phyloP scores from a whole-genome alignment of 2,888 invertebrate species.

The Calliopum simillimum region DNA sequence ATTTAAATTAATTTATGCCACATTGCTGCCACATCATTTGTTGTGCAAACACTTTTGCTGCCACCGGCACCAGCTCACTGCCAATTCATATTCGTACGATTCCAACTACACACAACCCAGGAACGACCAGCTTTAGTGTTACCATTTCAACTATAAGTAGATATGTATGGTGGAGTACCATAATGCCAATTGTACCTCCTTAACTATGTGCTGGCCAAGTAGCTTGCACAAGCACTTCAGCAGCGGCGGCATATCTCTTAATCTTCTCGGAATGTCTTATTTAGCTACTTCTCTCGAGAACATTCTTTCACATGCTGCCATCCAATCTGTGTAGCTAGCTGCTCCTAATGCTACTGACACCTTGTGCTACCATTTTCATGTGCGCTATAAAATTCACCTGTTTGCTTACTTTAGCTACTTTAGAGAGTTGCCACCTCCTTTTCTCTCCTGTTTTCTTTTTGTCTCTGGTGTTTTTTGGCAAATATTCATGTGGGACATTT shows the following conservation, averaged over 20 bases:
- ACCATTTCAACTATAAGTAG: no score
- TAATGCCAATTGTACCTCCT: background rate
- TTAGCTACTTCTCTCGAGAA: slow-evolving; percentile 6
- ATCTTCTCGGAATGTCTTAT: slow-evolving; percentile 25
- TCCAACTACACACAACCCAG: background rate
- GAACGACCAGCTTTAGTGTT: background rate
- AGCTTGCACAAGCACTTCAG: background rate
- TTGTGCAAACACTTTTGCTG: slow-evolving; percentile 1
- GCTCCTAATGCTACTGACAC: no score
- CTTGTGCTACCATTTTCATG: background rate
- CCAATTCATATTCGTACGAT: background rate
- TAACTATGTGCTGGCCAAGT: background rate
- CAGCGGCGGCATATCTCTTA: slow-evolving; percentile 7
- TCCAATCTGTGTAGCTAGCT: no score
- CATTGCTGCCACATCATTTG: slow-evolving; percentile 22
- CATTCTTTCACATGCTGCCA: background rate
- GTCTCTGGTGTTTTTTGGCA: slow-evolving; percentile 11
- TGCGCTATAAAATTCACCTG: slow-evolving; percentile 24
- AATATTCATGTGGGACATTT: slow-evolving; percentile 19
- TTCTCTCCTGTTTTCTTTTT: background rate
- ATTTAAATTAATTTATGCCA: slow-evolving; percentile 28
- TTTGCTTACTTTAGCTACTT: slow-evolving; percentile 17
- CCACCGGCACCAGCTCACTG: background rate
- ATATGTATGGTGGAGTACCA: background rate
- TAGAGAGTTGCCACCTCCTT: background rate